These are phyloP conservation scores for Didymodactylos carnosus DNA, from an alignment of 2,888 invertebrate genomes.

Conservation along the genomic window DNA sequence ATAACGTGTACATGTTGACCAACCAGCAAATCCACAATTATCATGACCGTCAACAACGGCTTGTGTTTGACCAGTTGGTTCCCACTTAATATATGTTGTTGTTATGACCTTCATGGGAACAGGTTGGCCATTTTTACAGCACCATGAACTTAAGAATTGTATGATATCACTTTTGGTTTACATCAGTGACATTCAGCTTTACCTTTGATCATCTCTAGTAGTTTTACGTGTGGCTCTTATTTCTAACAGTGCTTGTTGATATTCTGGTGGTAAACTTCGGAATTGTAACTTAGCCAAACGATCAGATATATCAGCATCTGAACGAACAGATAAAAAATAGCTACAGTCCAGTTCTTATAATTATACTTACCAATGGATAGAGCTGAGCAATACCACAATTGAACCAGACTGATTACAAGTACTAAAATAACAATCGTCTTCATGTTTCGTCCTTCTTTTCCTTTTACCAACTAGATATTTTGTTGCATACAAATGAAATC, in stretches of 20 bases:
- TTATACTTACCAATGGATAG: too few species aligned
- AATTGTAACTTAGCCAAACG: neutral
- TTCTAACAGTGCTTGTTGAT: neutral
- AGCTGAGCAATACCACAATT: too few species aligned
- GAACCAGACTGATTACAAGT: too few species aligned
- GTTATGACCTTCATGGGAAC: constrained; percentile 13
- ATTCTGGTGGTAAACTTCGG: neutral
- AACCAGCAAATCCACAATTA: constrained; percentile 16
- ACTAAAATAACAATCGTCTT: too few species aligned
- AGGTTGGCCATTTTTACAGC: constrained; percentile 16
- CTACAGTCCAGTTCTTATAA: too few species aligned
- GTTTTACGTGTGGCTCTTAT: neutral
- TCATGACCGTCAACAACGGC: neutral
- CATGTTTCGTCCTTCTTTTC: too few species aligned
- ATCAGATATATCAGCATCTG: too few species aligned
- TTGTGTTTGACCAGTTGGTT: constrained; percentile 14
- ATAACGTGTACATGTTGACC: constrained; percentile 14
- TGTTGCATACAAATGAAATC: too few species aligned
- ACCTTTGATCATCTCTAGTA: neutral
- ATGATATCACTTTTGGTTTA: neutral
- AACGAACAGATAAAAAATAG: too few species aligned
- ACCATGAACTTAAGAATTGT: constrained; percentile 14
- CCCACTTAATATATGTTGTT: constrained; percentile 13
- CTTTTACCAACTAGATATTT: too few species aligned
- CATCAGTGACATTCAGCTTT: neutral